Percentiles rank a stretch among this genome's conserved stretches.
These are phyloP conservation scores for Heteromormyrus szaboi DNA, from an alignment of 2,797 vertebrate species.

Conservation along the genomic window DNA sequence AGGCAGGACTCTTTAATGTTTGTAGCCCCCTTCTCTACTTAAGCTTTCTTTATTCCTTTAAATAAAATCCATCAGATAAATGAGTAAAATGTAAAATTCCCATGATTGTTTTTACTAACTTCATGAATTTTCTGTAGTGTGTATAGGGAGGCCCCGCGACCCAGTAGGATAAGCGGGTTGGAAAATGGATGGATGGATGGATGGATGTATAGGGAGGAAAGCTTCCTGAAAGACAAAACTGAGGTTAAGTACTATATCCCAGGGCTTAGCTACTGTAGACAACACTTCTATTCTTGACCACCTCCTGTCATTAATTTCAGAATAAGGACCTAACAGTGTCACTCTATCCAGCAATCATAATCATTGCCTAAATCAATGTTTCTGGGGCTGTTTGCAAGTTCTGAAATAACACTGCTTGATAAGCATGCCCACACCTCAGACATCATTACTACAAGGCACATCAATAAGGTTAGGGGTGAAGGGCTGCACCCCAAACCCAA, in stretches of 20 bases:
- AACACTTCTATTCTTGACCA: neutral
- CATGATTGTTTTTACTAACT: conserved; percentile 46
- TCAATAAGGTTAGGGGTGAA: conserved; percentile 12
- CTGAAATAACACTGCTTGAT: conserved; percentile 1
- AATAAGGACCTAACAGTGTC: neutral
- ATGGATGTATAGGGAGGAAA: conserved; percentile 39
- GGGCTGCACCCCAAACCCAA: conserved; percentile 26
- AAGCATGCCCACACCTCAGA: conserved; percentile 3
- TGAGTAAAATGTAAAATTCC: conserved; percentile 38
- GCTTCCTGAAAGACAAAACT: neutral
- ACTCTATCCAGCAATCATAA: neutral
- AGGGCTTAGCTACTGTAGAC: neutral
- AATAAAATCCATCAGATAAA: neutral
- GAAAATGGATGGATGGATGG: too few species aligned
- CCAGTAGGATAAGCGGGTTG: too few species aligned
- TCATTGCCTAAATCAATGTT: neutral
- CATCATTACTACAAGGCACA: conserved; percentile 20
- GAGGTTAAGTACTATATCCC: neutral
- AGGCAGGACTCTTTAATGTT: neutral
- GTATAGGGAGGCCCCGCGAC: conserved; percentile 31
- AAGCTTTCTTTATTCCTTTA: neutral
- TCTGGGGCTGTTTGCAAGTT: neutral
- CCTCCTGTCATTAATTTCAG: neutral
- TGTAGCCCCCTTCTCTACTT: neutral
- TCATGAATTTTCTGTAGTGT: conserved; percentile 54